A percentile compares a stretch with the other conserved stretches of the same genome.
These are phyloP conservation scores for Choloepus hoffmanni DNA, from an alignment of 2,113 vertebrate genomes.

Conservation along the genomic window DNA sequence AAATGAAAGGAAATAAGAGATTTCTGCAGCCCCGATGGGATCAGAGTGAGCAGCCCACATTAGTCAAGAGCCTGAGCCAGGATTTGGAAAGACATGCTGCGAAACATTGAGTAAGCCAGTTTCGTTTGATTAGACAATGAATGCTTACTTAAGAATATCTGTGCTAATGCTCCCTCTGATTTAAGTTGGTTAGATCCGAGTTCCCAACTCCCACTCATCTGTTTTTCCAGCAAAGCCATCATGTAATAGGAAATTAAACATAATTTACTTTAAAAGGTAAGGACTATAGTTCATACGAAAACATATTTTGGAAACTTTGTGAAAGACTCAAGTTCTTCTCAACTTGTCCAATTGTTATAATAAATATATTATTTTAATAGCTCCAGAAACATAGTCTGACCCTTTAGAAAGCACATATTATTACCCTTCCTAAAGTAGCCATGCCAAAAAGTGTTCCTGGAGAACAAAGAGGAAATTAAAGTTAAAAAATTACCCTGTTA, in stretches of 20 bases:
- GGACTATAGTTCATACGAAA: neutral
- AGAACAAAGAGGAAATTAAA: conserved; percentile 19
- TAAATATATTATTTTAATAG: neutral
- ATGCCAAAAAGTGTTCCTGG: neutral
- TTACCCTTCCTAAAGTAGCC: neutral
- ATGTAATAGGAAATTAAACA: conserved; percentile 45
- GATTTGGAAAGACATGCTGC: conserved; percentile 80
- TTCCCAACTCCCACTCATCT: conserved; percentile 45
- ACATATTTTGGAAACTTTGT: neutral
- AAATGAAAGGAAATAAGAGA: conserved; percentile 77
- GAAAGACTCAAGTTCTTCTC: neutral
- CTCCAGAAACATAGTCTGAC: neutral
- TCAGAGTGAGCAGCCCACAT: conserved; percentile 50
- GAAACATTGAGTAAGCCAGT: conserved; percentile 67
- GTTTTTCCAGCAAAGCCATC: conserved; percentile 58
- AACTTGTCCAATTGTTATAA: neutral
- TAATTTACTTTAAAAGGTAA: conserved; percentile 42
- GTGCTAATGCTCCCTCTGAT: conserved; percentile 68
- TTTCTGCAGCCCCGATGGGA: conserved; percentile 72
- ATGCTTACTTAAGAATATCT: conserved; percentile 79
- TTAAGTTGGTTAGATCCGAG: conserved; percentile 50
- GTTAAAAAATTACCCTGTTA: neutral
- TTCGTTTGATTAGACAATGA: conserved; percentile 79
- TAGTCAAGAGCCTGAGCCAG: conserved; percentile 72
- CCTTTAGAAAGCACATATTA: neutral